Percentiles rank a stretch among this genome's conserved stretches.
Evolutionary conservation across 2,888 invertebrate species (phyloP).

Genomic region (Calliopum simillimum): DNA sequence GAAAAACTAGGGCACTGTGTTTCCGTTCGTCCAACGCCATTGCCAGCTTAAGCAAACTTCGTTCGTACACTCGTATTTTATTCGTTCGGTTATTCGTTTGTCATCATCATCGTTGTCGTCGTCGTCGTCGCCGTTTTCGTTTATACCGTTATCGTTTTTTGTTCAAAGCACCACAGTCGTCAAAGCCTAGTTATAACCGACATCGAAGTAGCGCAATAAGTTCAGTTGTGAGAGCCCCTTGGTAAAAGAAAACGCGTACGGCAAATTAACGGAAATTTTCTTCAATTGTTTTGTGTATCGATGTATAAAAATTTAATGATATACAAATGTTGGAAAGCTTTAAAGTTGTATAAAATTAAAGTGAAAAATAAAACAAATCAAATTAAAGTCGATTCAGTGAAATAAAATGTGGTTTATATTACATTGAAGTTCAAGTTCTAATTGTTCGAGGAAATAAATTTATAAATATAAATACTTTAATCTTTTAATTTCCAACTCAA

Average conservation of each 20-base stretch:
- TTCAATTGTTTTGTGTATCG: not conserved
- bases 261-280: conserved; percentile 26
- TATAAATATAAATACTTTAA: too few species aligned
- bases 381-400: too few species aligned
- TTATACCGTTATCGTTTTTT: not conserved
- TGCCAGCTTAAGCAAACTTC: conserved; percentile 36
- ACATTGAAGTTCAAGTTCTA: too few species aligned
- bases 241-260: conserved; percentile 4
- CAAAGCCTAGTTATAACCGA: not conserved
- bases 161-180: not conserved
- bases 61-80: not conserved
- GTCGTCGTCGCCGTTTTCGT: not conserved
- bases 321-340: not conserved
- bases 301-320: not conserved
- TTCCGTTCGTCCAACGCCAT: conserved; percentile 53
- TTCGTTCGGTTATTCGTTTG: conserved; percentile 11
- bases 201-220: not conserved
- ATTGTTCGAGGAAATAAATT: too few species aligned
- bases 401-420: too few species aligned
- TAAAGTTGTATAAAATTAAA: not conserved
- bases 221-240: conserved; percentile 1
- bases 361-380: not conserved
- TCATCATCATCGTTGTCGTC: not conserved
- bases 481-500: too few species aligned
- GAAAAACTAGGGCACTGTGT: conserved; percentile 66